Evolutionary conservation across 37 sponge, comb jelly and placozoan species (phyloP).

Genomic region (Beroe ovata): DNA sequence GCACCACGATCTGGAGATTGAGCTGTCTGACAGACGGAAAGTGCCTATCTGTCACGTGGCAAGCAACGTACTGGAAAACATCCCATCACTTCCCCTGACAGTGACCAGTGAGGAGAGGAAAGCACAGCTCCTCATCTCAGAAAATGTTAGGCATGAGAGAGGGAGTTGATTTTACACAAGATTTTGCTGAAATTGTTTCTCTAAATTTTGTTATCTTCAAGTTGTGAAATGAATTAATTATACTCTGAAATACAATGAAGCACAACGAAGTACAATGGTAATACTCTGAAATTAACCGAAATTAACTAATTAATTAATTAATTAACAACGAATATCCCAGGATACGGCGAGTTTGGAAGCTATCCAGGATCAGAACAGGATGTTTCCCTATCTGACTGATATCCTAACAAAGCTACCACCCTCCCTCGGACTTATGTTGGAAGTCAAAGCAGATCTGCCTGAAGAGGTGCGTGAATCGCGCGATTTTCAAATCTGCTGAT

Average conservation of each 20-base stretch:
- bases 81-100: not conserved
- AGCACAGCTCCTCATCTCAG: not conserved
- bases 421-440: conserved; percentile 19
- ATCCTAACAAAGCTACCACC: conserved; percentile 1
- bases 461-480: too few relatives aligned
- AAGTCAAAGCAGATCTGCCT: conserved; percentile 45
- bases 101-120: not conserved
- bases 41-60: conserved; percentile 24
- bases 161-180: too few relatives aligned
- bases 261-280: too few relatives aligned
- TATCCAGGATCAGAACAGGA: not conserved
- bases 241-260: too few relatives aligned
- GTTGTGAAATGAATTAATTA: too few relatives aligned
- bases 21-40: not conserved
- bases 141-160: not conserved
- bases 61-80: not conserved
- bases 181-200: too few relatives aligned
- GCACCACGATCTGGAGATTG: conserved; percentile 63
- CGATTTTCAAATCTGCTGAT: too few relatives aligned
- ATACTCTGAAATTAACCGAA: too few relatives aligned
- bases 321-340: too few relatives aligned
- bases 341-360: not conserved
- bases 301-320: too few relatives aligned
- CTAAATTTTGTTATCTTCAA: too few relatives aligned
- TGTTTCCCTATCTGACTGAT: conserved; percentile 16